Base-by-base conservation (phyloP, 2,888 invertebrate species). In the Trissonchulus sp. region DNA sequence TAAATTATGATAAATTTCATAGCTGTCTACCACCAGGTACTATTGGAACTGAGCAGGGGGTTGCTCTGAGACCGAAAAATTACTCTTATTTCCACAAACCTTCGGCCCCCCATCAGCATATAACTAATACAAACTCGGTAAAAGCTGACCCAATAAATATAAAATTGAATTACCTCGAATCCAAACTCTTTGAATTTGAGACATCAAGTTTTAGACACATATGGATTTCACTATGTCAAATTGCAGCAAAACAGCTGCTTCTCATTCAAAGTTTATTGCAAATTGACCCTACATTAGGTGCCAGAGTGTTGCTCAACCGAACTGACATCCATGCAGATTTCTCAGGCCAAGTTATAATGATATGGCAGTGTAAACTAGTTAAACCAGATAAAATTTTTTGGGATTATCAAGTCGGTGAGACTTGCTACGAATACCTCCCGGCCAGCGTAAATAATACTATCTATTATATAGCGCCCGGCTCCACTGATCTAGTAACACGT, bases 1-100 rank as follows among this genome's bases (percentile, higher is more conserved):
- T 63, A 31, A 63, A 63, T 3, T 28, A 23, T 15, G 30, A 28
- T 31, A 3, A 18, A 8, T 15, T 8, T 63, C 8, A 15, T 8
- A 30, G 8, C 8, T 63, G 65, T 31, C 30, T 63, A 28, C 65
- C 65, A 15, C 31, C 15, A 31, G 65, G n/a, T 23, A 8, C 65
- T 63, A 8, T 63, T 31, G 15, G 3, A 8, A 63, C 65, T 63
- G 65, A 63, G n/a, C 65, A 63, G n/a, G 65, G 65, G n/a, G 65
- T 63, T 63, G 65, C 31, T 31, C 3, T 63, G 15, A 15, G 15
- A 8, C 3, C 23, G 23, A 48, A 15, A 8, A 48, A 48, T 23
- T 23, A 48, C 8, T 15, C 8, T 48, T 8, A 23, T 48, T 48
- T 48, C 23, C 48, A 48, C 23, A 48, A 48, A 8, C n/a, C n/a